phyloP scores from a whole-genome alignment of 2,888 invertebrate species.

The Ephialtes manifestator region DNA sequence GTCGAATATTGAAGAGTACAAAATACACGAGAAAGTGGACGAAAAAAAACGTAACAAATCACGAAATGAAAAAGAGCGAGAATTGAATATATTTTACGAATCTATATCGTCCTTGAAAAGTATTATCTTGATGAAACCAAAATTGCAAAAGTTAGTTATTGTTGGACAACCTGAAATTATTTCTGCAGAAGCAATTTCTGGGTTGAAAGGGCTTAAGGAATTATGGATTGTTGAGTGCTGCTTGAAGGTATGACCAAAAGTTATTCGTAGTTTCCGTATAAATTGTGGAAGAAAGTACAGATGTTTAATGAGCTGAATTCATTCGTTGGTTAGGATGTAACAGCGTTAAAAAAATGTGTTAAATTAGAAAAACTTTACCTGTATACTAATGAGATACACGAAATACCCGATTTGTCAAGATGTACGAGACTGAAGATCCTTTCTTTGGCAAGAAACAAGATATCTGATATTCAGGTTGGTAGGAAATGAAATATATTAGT shows the following conservation, averaged over 20 bases:
- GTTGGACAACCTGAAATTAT: slow-evolving; percentile 72
- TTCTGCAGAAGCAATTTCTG: slow-evolving; percentile 66
- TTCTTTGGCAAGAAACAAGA: no score
- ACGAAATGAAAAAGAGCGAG: slow-evolving; percentile 54
- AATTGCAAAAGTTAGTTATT: slow-evolving; percentile 72
- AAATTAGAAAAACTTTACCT: slow-evolving; percentile 73
- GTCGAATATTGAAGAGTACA: background rate
- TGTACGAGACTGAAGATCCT: no score
- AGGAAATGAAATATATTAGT: no score
- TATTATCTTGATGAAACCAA: slow-evolving; percentile 57
- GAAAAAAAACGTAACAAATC: background rate
- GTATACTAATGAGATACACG: slow-evolving; percentile 75
- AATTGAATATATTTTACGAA: slow-evolving; percentile 71
- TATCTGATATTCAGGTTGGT: no score
- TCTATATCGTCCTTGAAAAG: slow-evolving; percentile 33
- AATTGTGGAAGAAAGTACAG: background rate
- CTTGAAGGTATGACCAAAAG: slow-evolving; percentile 69
- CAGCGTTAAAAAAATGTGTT: slow-evolving; percentile 58
- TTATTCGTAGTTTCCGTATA: background rate
- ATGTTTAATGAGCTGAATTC: background rate
- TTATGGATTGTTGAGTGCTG: slow-evolving; percentile 76
- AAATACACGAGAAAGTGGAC: no score
- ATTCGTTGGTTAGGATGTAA: slow-evolving; percentile 68
- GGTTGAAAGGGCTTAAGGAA: slow-evolving; percentile 73
- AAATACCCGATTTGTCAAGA: no score